Evolutionary conservation across 2,113 vertebrate species (phyloP).

Genomic region (Macroglossus sobrinus): DNA sequence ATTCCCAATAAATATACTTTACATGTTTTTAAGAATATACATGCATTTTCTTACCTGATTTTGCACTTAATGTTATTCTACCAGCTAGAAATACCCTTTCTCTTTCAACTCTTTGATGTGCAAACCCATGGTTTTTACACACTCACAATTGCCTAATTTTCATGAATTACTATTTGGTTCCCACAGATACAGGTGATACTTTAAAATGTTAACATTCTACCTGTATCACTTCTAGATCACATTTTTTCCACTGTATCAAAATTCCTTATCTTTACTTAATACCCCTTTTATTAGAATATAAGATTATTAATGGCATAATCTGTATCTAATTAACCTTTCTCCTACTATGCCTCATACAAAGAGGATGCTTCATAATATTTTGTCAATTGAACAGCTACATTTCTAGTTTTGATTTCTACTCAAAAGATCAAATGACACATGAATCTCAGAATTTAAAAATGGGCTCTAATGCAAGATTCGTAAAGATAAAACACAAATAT

Average conservation of each 20-base stretch:
- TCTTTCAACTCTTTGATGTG: neutral
- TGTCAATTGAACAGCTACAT: neutral
- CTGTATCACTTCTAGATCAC: neutral
- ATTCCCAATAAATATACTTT: neutral
- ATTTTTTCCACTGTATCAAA: neutral
- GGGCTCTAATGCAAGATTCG: constrained; percentile 82
- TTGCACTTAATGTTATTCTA: neutral
- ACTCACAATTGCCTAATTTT: neutral
- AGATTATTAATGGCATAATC: neutral
- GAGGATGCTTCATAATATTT: neutral
- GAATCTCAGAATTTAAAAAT: constrained; percentile 82
- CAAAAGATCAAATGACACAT: constrained; percentile 62
- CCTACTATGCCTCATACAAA: neutral
- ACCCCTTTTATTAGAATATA: neutral
- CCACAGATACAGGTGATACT: neutral
- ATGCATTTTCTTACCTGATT: neutral
- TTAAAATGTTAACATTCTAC: neutral
- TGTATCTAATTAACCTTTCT: neutral
- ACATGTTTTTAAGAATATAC: neutral
- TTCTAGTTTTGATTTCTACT: constrained; percentile 31
- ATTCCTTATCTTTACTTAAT: neutral
- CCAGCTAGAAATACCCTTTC: neutral
- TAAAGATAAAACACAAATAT: constrained; percentile 37
- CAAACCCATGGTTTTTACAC: neutral
- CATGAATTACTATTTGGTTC: neutral